These are phyloP conservation scores for Nibea albiflora DNA, from an alignment of 2,113 vertebrate genomes.

Conservation along the genomic window DNA sequence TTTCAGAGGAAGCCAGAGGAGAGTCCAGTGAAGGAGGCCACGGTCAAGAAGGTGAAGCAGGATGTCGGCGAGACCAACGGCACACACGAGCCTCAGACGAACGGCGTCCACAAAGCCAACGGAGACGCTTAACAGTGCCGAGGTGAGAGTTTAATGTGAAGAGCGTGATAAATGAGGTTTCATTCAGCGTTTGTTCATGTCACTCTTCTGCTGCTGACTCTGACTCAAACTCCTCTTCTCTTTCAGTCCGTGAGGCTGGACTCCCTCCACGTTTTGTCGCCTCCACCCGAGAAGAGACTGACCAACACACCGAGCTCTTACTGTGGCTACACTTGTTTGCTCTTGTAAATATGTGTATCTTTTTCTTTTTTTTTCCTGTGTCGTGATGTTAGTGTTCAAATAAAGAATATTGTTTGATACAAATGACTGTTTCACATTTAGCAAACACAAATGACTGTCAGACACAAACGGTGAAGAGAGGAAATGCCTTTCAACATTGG, in stretches of 20 bases:
- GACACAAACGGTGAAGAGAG: not conserved
- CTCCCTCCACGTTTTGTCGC: conserved; percentile 35
- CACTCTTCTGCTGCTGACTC: not conserved
- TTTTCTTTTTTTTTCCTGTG: conserved; percentile 86
- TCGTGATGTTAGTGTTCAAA: conserved; percentile 82
- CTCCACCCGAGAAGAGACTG: conserved; percentile 62
- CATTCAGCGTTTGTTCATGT: not conserved
- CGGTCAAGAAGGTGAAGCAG: conserved; percentile 74
- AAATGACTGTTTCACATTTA: not conserved
- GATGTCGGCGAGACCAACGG: not conserved
- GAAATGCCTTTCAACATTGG: not conserved
- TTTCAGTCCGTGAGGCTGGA: conserved; percentile 82
- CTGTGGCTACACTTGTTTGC: conserved; percentile 22
- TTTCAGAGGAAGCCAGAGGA: conserved; percentile 80
- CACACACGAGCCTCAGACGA: not conserved
- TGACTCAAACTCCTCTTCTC: not conserved
- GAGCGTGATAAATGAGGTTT: not conserved
- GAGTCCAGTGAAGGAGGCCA: conserved; percentile 72
- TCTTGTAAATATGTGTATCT: conserved; percentile 88
- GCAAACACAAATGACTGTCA: not conserved
- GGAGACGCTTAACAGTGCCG: conserved; percentile 22
- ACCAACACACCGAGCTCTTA: not conserved
- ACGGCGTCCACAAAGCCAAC: conserved; percentile 5
- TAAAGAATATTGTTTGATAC: conserved; percentile 87
- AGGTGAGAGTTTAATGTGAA: conserved; percentile 20